phyloP scores from a whole-genome alignment of 1,140 invertebrate genomes.

The Tetranychus cinnabarinus region DNA sequence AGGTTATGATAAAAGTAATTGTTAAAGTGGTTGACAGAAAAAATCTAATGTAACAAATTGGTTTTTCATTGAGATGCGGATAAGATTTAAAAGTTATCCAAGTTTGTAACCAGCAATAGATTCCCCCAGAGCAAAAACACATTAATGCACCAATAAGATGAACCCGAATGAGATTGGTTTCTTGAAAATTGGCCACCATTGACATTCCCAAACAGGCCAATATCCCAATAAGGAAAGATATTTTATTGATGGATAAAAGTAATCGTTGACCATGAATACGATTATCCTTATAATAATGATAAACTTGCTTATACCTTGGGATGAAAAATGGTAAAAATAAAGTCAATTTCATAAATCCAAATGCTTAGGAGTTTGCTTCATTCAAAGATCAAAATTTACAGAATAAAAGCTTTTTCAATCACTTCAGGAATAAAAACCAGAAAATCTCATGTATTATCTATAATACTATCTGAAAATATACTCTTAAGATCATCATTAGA shows the following conservation, averaged over 20 bases:
- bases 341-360: too few species aligned
- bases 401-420: too few species aligned
- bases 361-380: too few species aligned
- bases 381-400: too few species aligned
- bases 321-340: too few species aligned
- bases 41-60: conserved; percentile 27
- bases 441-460: too few species aligned
- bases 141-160: conserved; percentile 42
- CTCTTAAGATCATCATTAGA: too few species aligned
- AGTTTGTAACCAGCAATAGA: conserved; percentile 42
- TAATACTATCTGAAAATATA: too few species aligned
- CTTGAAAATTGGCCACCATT: conserved; percentile 44
- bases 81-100: conserved; percentile 34
- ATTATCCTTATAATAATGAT: conserved; percentile 18
- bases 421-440: too few species aligned
- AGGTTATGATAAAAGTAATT: conserved; percentile 27
- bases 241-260: too few species aligned
- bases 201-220: conserved; percentile 4
- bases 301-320: conserved; percentile 16
- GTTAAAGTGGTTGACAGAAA: conserved; percentile 30
- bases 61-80: conserved; percentile 27
- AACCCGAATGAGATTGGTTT: conserved; percentile 38
- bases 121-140: conserved; percentile 36
- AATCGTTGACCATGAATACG: too few species aligned
- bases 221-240: conserved; percentile 8